Evolutionary conservation across 2,797 vertebrate genomes (phyloP).

Genomic region (Chaunax sp.): DNA sequence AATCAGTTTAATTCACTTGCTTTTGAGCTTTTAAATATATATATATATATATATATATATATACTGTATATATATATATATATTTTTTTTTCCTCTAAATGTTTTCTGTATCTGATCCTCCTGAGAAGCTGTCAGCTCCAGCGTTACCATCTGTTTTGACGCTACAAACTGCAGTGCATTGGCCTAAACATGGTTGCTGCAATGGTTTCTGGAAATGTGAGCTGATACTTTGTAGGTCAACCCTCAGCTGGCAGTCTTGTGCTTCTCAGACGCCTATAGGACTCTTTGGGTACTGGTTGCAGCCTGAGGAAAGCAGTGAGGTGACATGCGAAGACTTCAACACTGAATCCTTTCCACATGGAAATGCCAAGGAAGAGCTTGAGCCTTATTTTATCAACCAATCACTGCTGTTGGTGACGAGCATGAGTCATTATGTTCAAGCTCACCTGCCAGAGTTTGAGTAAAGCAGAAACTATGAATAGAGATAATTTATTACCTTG

Average conservation of each 20-base stretch:
- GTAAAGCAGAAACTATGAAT: slow-evolving; percentile 20
- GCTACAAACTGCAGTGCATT: slow-evolving; percentile 37
- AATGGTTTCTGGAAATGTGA: slow-evolving; percentile 73
- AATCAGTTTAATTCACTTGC: no score
- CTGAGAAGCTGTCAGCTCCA: slow-evolving; percentile 13
- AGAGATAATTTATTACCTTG: slow-evolving; percentile 33
- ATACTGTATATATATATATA: background rate
- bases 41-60: no score
- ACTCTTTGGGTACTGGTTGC: slow-evolving; percentile 25
- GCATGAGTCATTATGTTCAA: slow-evolving; percentile 6
- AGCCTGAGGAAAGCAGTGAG: slow-evolving; percentile 25
- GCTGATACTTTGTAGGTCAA: slow-evolving; percentile 66
- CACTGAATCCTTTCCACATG: slow-evolving; percentile 13
- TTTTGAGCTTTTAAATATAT: no score
- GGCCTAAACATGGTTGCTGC: slow-evolving; percentile 58
- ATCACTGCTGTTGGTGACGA: slow-evolving; percentile 4
- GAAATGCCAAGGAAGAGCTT: slow-evolving; percentile 26
- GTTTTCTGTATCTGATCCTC: slow-evolving; percentile 2
- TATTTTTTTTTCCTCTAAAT: background rate
- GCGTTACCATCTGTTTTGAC: slow-evolving; percentile 59
- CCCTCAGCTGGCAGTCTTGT: slow-evolving; percentile 62
- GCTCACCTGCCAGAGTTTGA: slow-evolving; percentile 1
- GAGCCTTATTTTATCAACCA: slow-evolving; percentile 13
- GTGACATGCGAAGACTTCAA: slow-evolving; percentile 49
- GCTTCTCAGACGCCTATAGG: slow-evolving; percentile 53